These are phyloP conservation scores for Cydia amplana DNA, from an alignment of 1,140 invertebrate species.

Conservation along the genomic window DNA sequence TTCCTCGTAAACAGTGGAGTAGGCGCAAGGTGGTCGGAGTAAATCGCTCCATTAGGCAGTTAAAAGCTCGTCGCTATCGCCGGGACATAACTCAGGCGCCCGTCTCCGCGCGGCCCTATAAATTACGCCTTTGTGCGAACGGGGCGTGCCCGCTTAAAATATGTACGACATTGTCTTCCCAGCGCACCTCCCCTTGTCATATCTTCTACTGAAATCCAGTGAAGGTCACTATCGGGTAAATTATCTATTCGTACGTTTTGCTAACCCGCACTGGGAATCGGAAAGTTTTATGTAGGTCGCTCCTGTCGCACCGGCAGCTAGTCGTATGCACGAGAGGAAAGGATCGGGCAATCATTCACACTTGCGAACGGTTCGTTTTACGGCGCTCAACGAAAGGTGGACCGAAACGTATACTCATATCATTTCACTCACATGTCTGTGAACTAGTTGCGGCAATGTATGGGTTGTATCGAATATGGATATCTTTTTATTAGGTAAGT, in stretches of 20 bases:
- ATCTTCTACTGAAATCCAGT: slow-evolving; percentile 61
- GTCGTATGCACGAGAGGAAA: slow-evolving; percentile 33
- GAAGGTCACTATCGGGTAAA: slow-evolving; percentile 61
- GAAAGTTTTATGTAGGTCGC: slow-evolving; percentile 52
- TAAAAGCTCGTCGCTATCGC: slow-evolving; percentile 78
- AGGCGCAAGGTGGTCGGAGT: slow-evolving; percentile 69
- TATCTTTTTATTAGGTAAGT: slow-evolving; percentile 17
- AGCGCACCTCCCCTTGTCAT: slow-evolving; percentile 63
- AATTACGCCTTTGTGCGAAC: slow-evolving; percentile 76
- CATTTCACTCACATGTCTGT: slow-evolving; percentile 36
- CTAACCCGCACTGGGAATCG: slow-evolving; percentile 42
- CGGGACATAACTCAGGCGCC: slow-evolving; percentile 73
- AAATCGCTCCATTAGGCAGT: slow-evolving; percentile 78
- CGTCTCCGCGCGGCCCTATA: slow-evolving; percentile 76
- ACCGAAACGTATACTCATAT: slow-evolving; percentile 17
- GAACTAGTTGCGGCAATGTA: slow-evolving; percentile 21
- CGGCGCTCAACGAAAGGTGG: slow-evolving; percentile 34
- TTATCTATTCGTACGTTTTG: slow-evolving; percentile 56
- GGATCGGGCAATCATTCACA: slow-evolving; percentile 42
- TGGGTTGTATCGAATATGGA: not conserved
- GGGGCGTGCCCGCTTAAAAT: slow-evolving; percentile 74
- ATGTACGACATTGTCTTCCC: slow-evolving; percentile 76
- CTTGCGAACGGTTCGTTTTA: slow-evolving; percentile 45
- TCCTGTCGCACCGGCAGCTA: slow-evolving; percentile 34
- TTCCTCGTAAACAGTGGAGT: slow-evolving; percentile 49